A percentile compares a stretch with the other conserved stretches of the same genome.
These are phyloP conservation scores for Myotis pilosus DNA, from an alignment of 2,797 vertebrate species.

Conservation along the genomic window DNA sequence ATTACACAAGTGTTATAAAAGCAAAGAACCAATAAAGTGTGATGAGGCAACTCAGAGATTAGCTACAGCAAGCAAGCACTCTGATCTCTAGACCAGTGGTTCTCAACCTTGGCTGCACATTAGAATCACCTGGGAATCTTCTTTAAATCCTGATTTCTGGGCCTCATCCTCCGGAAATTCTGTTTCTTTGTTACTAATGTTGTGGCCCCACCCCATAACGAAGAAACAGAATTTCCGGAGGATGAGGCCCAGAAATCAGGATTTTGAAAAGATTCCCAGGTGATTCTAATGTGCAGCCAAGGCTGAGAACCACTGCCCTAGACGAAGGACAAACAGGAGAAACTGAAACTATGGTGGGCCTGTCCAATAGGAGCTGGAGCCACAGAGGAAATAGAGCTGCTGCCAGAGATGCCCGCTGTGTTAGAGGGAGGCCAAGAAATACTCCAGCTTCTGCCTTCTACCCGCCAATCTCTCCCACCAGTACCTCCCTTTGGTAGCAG, in stretches of 20 bases:
- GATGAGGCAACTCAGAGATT: not conserved
- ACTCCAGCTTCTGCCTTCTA: not conserved
- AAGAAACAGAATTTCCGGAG: no score
- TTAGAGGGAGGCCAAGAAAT: not conserved
- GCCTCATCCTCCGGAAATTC: no score
- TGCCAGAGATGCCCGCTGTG: not conserved
- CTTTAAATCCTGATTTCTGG: no score
- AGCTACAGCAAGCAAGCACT: not conserved
- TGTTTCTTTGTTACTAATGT: no score
- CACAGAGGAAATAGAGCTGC: not conserved
- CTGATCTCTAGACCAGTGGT: not conserved
- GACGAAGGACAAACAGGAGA: not conserved
- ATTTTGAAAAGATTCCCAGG: no score
- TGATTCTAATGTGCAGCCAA: no score
- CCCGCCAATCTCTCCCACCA: not conserved
- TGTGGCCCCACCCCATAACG: no score
- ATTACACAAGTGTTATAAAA: not conserved
- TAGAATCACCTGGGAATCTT: no score
- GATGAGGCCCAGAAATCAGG: no score
- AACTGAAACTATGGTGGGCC: not conserved
- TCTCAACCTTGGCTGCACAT: no score
- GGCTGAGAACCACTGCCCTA: not conserved
- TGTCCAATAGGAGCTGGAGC: not conserved
- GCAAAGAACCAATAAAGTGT: not conserved
- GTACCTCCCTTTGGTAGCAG: not conserved